Base-by-base conservation (phyloP, 2,113 vertebrate species). In the Sceloporus undulatus region DNA sequence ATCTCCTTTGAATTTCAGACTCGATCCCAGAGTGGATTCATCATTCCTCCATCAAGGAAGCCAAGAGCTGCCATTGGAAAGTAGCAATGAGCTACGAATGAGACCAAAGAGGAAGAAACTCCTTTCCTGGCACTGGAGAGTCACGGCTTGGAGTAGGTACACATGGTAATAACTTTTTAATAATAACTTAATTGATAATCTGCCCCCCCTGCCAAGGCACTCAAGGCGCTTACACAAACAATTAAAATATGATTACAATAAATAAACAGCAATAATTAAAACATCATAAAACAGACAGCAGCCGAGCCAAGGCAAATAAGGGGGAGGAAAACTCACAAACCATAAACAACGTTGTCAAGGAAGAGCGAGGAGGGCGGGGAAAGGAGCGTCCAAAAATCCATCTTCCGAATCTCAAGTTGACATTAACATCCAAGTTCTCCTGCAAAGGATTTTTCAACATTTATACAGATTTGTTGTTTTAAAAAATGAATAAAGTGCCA, bases 221-320 rank as follows among this genome's bases (percentile, higher is more conserved):
- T 93, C 91, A 91, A 92, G 85, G 91, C 87, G 40, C 83, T 77
- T 89, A 85, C 92, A 87, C 83, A 93, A 94, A 95, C 95, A 95
- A 96, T 96, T 95, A 96, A 95, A 95, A 93, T 94, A 96, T 91
- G 90, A 95, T 95, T 91, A 93, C 85, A 94, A 96, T 96, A 96
- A 96, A 95, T 95, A 94, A 95, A 92, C 92, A 95, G 88, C 94
- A 95, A 95, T 96, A 96, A 95, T 96, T 95, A 95, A 95, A 95
- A 94, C 94, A 96, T 95, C 92, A 95, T 96, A 96, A 96, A 95
- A 85, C 91, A 94, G 93, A 84, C 91, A 91, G 81, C 80, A 81
- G 86, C 85, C 86, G 90, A 91, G 92, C 86, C 90, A 92, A 94
- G 40, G 56, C 92, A 92, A 93, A 94, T 62, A 90, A 88, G 91